A percentile compares a stretch with the other conserved stretches of the same genome.
Conservation (phyloP, 2,888 invertebrate genomes). For the Euclidia mi region DNA sequence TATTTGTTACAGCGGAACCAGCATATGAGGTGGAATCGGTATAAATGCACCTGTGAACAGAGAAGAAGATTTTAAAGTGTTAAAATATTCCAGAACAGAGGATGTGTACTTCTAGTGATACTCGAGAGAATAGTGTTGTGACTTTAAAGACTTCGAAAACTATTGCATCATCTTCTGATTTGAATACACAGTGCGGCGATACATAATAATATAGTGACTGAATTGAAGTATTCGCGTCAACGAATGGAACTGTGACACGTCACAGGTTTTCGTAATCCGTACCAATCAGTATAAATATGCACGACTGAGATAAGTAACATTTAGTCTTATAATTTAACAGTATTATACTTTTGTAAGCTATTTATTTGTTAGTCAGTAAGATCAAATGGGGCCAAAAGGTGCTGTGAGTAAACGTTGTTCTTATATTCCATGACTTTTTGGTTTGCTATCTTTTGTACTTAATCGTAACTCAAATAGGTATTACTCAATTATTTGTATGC, state of each 20-base stretch:
- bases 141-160: constrained; percentile 39
- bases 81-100: constrained; percentile 1
- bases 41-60: constrained; percentile 81
- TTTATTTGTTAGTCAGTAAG: constrained; percentile 68
- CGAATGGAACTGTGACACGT: constrained; percentile 28
- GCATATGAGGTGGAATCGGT: constrained; percentile 86
- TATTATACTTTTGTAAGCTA: constrained; percentile 79
- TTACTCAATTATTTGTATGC: constrained; percentile 44
- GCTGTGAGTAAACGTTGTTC: constrained; percentile 73
- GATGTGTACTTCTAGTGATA: constrained; percentile 20
- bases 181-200: constrained; percentile 34
- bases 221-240: too few relatives aligned
- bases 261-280: constrained; percentile 29
- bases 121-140: constrained; percentile 47
- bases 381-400: constrained; percentile 83
- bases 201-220: constrained; percentile 6
- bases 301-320: constrained; percentile 75
- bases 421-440: constrained; percentile 74
- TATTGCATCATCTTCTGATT: constrained; percentile 15
- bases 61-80: constrained; percentile 48
- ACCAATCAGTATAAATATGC: constrained; percentile 28
- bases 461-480: constrained; percentile 48
- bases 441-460: constrained; percentile 63
- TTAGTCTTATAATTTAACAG: constrained; percentile 73
- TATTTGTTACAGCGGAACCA: constrained; percentile 83